Conservation (phyloP, 2,113 vertebrate genomes). For the Cyprinodon tularosa region DNA sequence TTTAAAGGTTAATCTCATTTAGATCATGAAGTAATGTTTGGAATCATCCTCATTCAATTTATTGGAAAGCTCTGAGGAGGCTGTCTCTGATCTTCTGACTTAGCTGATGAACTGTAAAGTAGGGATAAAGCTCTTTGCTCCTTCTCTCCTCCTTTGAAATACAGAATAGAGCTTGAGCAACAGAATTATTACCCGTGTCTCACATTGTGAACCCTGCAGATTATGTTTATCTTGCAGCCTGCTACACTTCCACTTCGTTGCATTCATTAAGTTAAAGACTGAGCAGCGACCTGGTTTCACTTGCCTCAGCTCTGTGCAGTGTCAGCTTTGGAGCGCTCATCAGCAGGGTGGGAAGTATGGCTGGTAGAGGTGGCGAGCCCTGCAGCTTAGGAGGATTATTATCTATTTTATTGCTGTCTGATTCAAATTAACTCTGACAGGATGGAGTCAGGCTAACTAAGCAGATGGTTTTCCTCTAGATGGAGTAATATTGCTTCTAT, state of each 20-base stretch:
- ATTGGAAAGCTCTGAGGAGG: no score
- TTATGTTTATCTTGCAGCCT: constrained; percentile 47
- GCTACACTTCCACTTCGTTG: constrained; percentile 40
- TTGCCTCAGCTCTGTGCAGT: constrained; percentile 14
- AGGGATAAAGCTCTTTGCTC: not conserved
- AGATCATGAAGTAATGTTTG: not conserved
- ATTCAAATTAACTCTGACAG: constrained; percentile 37
- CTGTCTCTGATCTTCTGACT: no score
- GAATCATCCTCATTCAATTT: not conserved
- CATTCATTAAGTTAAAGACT: constrained; percentile 37
- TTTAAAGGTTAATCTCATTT: not conserved
- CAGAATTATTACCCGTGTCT: not conserved
- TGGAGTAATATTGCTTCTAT: not conserved
- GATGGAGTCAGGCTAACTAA: constrained; percentile 24
- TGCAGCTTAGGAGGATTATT: constrained; percentile 9
- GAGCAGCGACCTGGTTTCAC: constrained; percentile 60
- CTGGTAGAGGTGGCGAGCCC: constrained; percentile 32
- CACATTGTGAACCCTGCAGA: constrained; percentile 23
- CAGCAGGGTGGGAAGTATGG: constrained; percentile 26
- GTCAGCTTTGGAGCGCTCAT: constrained; percentile 26
- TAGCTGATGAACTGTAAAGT: no score
- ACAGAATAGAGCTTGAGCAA: not conserved
- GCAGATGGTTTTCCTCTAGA: constrained; percentile 39
- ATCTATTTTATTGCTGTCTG: constrained; percentile 19
- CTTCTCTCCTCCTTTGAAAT: not conserved